Evolutionary conservation across 2,113 vertebrate species (phyloP), one percentile per base, ranked within the genome.

Genomic region (Ammospiza nelsoni): DNA sequence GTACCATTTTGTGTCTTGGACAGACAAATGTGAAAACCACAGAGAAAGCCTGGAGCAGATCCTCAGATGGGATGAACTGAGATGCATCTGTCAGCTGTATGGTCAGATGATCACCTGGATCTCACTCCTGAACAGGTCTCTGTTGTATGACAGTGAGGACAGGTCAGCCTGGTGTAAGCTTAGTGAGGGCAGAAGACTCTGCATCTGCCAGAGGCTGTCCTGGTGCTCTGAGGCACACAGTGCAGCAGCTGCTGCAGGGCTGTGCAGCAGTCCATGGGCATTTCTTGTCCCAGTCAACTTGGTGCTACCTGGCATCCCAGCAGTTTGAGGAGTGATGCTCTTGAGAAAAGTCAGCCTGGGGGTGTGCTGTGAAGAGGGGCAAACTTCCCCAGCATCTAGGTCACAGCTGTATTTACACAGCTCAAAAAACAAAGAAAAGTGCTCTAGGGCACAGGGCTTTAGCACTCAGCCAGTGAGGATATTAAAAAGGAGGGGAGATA

Each of bases 381-480:
- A 92, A 69, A 55, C 27, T 80, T 88, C 79, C n/a, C 41, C 69
- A 76, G 67, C 62, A 85, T 88, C 73, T 74, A 95, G 85, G 93
- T 96, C 95, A 92, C 94, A 96, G 94, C 96, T 97, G 96, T 96
- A 93, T 96, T 96, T 90, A 85, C 62, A 90, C 52, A 89, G 82
- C 83, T 95, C 33, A 0, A 69, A 97, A 95, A 93, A 75, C 76
- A 95, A 94, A 96, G 85, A 41, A 59, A 81, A 94, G 57, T 54
- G 90, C 93, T 94, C 79, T 52, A 49, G 73, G 95, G 90, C 90
- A 92, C 61, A 74, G 61, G 86, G 85, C 79, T 93, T 94, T 84
- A 97, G 83, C 79, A 75, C 79, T 96, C 76, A 86, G 94, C 65
- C 83, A 61, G 87, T 72, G 57, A 96, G 95, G 95, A 97, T 97